Conservation (phyloP, 2,797 vertebrate species). For the Acestrorhynchus altus region DNA sequence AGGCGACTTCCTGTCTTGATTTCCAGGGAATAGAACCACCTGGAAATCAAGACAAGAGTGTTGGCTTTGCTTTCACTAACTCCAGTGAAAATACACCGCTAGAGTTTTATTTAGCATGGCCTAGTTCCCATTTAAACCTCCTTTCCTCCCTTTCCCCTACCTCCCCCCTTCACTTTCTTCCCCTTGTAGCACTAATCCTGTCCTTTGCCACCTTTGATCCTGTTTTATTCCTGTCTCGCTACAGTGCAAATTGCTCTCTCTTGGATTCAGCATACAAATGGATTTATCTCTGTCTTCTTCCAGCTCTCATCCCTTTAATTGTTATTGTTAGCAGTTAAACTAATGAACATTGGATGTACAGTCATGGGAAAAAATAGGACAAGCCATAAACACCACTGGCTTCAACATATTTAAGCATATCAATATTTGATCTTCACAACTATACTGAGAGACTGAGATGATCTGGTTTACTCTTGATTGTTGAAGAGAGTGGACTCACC, state of each 20-base stretch:
- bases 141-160: neutral
- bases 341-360: neutral
- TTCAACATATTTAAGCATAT: too few species aligned
- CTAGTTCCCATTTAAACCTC: constrained; percentile 33
- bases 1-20: too few species aligned
- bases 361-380: too few species aligned
- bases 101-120: constrained; percentile 43
- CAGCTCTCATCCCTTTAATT: constrained; percentile 5
- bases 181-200: constrained; percentile 29
- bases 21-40: neutral
- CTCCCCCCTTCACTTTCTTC: neutral
- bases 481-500: too few species aligned
- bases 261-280: constrained; percentile 36
- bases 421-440: too few species aligned
- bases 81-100: neutral
- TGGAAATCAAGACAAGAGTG: neutral
- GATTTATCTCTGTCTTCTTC: constrained; percentile 16
- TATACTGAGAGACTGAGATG: too few species aligned
- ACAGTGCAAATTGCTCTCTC: constrained; percentile 29
- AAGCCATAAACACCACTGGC: too few species aligned
- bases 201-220: constrained; percentile 31
- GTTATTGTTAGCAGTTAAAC: constrained; percentile 22
- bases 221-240: constrained; percentile 30
- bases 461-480: too few species aligned
- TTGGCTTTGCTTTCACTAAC: neutral